Base-by-base conservation (phyloP, 2,888 invertebrate species). In the Parnassius mnemosyne region DNA sequence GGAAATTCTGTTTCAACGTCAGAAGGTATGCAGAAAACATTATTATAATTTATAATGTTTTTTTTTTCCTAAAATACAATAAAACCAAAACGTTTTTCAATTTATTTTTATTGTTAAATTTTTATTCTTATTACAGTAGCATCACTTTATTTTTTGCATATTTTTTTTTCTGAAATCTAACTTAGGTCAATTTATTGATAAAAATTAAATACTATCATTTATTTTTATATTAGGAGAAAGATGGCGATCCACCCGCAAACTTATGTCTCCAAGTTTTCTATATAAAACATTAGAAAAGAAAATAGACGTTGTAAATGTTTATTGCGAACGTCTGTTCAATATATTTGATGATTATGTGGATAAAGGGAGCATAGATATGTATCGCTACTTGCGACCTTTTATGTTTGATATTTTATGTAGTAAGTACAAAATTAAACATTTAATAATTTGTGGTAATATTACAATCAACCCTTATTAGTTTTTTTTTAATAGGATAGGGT, bases 1-100 rank as follows among this genome's bases (percentile, higher is more conserved):
- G 78, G 78, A 12, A 71, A 78, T 54, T 78, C 78, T 1, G 70
- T 78, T 5, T 77, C 78, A 5, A 75, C 73, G n/a, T 74, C 78
- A 34, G 75, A 78, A 72, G 78, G 78, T 78, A 71, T 16, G 65
- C 57, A 11, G 25, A 25, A 25, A 25, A 5, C 25, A 25, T 3
- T 3, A 25, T 7, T 3, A 25, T 25, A 25, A 25, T 25, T 25
- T 25, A 25, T 25, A 5, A 25, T 16, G 1, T 16, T 16, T 3
- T 25, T 25, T 25, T 25, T 3, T 3, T 25, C 3, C 25, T 25
- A 25, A 25, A 25, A 3, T 7, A 25, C 25, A 25, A 3, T 25
- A 25, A 25, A 25, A 25, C 25, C 25, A 25, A 25, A 25, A 25
- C 2, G 25, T 3, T 25, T 25, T 25, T 25, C 16, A 16, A 16